A percentile compares a stretch with the other conserved stretches of the same genome.
phyloP scores from a whole-genome alignment of 2,797 vertebrate genomes.

The Sylvia borin region DNA sequence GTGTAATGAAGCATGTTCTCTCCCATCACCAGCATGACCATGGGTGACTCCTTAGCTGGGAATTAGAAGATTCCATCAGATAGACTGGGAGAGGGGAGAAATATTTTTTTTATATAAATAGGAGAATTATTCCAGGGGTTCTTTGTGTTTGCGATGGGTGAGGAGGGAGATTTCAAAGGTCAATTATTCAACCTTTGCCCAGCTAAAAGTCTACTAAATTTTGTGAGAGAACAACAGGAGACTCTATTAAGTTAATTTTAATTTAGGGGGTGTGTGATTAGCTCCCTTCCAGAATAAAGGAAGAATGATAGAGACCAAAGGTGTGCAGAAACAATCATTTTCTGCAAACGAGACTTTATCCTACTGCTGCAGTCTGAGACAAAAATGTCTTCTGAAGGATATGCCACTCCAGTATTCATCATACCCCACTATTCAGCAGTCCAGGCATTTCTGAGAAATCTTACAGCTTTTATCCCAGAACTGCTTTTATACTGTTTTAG shows the following conservation, averaged over 20 bases:
- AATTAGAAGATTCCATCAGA: not conserved
- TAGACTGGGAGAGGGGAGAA: not conserved
- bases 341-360: not conserved
- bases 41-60: not conserved
- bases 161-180: not conserved
- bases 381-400: not conserved
- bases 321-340: not conserved
- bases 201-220: not conserved
- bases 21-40: too few species aligned
- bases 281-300: not conserved
- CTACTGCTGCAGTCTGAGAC: not conserved
- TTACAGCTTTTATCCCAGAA: not conserved
- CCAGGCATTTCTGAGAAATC: not conserved
- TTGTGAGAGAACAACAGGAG: not conserved
- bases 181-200: not conserved
- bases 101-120: not conserved
- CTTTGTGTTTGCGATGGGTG: rapidly evolving
- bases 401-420: not conserved
- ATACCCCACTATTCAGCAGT: not conserved
- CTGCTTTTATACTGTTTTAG: not conserved
- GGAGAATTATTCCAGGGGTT: not conserved
- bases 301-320: not conserved
- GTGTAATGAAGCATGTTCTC: not conserved
- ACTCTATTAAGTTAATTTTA: not conserved
- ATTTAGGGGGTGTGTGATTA: not conserved